A percentile compares a stretch with the other conserved stretches of the same genome.
Evolutionary conservation across 2,888 invertebrate genomes (phyloP).

Genomic region (Agonopterix heracliana): DNA sequence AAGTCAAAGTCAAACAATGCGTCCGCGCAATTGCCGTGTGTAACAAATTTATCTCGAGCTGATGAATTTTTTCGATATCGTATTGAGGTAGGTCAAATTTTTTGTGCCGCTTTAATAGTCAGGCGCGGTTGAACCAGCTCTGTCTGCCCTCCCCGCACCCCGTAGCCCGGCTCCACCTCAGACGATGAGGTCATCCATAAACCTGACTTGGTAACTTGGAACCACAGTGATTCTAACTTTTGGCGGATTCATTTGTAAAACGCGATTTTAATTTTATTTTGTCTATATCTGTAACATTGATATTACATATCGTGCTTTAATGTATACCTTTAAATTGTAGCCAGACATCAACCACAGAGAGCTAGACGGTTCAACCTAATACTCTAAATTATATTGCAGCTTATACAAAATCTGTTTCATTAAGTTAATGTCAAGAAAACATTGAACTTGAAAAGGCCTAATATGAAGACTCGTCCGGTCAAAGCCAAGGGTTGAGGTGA

Average conservation of each 20-base stretch:
- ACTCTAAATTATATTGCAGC: neutral
- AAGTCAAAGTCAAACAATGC: neutral
- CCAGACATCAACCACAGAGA: neutral
- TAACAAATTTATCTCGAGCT: slow-evolving; percentile 5
- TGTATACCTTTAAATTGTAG: too few relatives aligned
- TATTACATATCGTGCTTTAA: too few relatives aligned
- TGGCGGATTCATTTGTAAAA: slow-evolving; percentile 6
- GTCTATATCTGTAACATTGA: neutral
- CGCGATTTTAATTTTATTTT: neutral
- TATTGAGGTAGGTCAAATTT: slow-evolving; percentile 67
- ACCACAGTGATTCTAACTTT: slow-evolving; percentile 10
- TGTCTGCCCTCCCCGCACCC: slow-evolving; percentile 17
- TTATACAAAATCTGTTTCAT: too few relatives aligned
- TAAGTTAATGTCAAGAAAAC: neutral
- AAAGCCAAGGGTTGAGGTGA: slow-evolving; percentile 30
- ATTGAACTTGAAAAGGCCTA: slow-evolving; percentile 17
- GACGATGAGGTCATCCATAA: slow-evolving; percentile 42
- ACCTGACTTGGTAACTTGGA: slow-evolving; percentile 12
- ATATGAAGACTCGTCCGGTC: slow-evolving; percentile 16
- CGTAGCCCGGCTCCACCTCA: slow-evolving; percentile 17
- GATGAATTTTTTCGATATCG: slow-evolving; percentile 38
- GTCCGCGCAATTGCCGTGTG: neutral
- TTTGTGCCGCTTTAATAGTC: slow-evolving; percentile 46
- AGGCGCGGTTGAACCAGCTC: slow-evolving; percentile 34
- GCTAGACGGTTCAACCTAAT: neutral